Percentiles rank a stretch among this genome's conserved stretches.
Evolutionary conservation across 2,113 vertebrate genomes (phyloP).

Genomic region (Melanotaenia duboulayi): DNA sequence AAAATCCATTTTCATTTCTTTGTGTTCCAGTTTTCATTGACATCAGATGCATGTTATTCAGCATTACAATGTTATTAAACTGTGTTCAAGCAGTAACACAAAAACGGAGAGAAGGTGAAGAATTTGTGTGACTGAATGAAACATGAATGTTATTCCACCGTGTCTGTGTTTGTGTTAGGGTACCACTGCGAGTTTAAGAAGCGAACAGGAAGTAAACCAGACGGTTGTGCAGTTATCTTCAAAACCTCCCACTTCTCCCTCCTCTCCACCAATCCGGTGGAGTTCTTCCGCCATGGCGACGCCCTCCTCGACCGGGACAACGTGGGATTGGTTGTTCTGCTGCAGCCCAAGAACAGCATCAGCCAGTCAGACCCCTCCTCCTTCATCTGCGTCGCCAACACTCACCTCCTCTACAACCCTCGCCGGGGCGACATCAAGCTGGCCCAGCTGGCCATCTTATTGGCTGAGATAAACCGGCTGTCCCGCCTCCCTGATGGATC

Average conservation of each 20-base stretch:
- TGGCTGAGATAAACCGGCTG: constrained; percentile 90
- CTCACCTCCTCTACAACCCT: constrained; percentile 96
- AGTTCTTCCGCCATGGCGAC: constrained; percentile 89
- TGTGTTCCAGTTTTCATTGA: too few relatives aligned
- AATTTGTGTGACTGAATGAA: too few relatives aligned
- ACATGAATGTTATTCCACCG: too few relatives aligned
- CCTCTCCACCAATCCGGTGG: constrained; percentile 88
- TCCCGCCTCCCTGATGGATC: constrained; percentile 83
- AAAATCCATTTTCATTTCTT: too few relatives aligned
- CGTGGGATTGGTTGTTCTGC: constrained; percentile 90
- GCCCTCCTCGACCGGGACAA: constrained; percentile 94
- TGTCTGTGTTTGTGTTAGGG: constrained; percentile 69
- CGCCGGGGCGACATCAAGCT: constrained; percentile 95
- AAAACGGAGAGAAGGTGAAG: too few relatives aligned
- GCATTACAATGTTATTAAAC: too few relatives aligned
- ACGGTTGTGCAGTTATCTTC: constrained; percentile 93
- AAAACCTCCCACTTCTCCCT: constrained; percentile 90
- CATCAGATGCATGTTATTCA: too few relatives aligned
- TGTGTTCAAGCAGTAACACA: too few relatives aligned
- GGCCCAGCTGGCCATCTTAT: constrained; percentile 92
- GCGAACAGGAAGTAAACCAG: constrained; percentile 92
- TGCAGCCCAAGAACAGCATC: constrained; percentile 76
- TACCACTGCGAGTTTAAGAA: constrained; percentile 96
- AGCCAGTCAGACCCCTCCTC: constrained; percentile 2
- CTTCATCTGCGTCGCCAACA: constrained; percentile 91